A percentile compares a stretch with the other conserved stretches of the same genome.
These are phyloP conservation scores for Dasypogon diadema DNA, from an alignment of 2,888 invertebrate genomes.

Conservation along the genomic window DNA sequence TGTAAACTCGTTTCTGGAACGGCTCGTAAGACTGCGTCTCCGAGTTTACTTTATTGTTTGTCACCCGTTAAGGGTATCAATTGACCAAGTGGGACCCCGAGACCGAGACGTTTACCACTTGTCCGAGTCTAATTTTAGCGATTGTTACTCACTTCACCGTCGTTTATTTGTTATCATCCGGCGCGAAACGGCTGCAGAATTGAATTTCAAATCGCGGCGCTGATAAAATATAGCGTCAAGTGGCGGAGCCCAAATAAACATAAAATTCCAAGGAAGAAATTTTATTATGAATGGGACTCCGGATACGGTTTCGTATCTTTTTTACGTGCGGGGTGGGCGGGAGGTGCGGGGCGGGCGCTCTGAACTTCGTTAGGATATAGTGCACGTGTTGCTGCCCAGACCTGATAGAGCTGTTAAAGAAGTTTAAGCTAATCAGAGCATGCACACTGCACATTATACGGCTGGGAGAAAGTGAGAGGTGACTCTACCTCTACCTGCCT, in stretches of 20 bases:
- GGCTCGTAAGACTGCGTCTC: not conserved
- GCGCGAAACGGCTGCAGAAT: conserved; percentile 3
- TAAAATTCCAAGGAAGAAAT: conserved; percentile 25
- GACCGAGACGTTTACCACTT: conserved; percentile 30
- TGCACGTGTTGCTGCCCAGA: conserved; percentile 36
- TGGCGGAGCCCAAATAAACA: conserved; percentile 17
- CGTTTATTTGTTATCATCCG: not conserved
- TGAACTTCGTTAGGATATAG: conserved; percentile 27
- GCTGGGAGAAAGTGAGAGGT: conserved; percentile 35
- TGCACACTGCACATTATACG: not conserved
- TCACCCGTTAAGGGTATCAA: conserved; percentile 47
- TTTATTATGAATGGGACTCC: conserved; percentile 27
- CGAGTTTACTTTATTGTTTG: conserved; percentile 33
- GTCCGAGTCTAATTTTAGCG: conserved; percentile 39
- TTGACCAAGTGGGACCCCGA: conserved; percentile 21
- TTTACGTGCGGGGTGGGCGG: not conserved
- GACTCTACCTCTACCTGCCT: no score
- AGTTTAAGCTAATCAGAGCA: conserved; percentile 45
- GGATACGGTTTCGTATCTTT: conserved; percentile 14
- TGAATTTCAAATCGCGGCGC: conserved; percentile 32
- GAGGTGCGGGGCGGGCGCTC: not conserved
- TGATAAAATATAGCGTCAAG: conserved; percentile 40
- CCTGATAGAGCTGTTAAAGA: conserved; percentile 55
- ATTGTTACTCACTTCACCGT: not conserved
- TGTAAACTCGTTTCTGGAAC: conserved; percentile 21